A percentile compares a stretch with the other conserved stretches of the same genome.
Conservation (phyloP, 2,888 invertebrate genomes). For the Brachyptera putata region DNA sequence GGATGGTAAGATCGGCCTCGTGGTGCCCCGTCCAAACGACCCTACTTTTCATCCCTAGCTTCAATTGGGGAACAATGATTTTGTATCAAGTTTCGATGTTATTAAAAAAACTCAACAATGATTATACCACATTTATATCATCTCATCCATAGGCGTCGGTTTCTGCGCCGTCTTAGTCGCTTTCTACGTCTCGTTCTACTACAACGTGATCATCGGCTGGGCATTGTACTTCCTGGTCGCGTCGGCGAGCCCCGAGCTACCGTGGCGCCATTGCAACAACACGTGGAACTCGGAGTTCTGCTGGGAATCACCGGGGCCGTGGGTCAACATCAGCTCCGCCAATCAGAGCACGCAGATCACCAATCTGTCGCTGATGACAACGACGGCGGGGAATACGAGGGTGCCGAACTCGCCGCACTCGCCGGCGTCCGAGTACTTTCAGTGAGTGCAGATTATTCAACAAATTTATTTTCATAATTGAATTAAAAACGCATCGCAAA, state of each 20-base stretch:
- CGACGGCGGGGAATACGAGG: conserved; percentile 12
- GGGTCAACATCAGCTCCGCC: conserved; percentile 5
- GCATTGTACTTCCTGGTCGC: conserved; percentile 74
- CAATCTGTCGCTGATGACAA: conserved; percentile 15
- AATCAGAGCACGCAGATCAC: conserved; percentile 33
- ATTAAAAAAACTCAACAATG: too few species aligned
- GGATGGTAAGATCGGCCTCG: too few species aligned
- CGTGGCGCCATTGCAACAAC: conserved; percentile 79
- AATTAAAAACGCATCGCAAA: too few species aligned
- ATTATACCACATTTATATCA: too few species aligned
- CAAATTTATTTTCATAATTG: too few species aligned
- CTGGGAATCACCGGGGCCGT: conserved; percentile 48
- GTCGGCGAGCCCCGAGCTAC: conserved; percentile 63
- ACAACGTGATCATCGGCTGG: conserved; percentile 85
- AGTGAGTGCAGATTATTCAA: conserved; percentile 50
- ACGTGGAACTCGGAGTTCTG: conserved; percentile 74
- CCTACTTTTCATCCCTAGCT: too few species aligned
- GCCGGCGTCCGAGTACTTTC: conserved; percentile 74
- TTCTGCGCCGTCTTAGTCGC: conserved; percentile 76
- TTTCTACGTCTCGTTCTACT: conserved; percentile 76
- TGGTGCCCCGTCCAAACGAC: too few species aligned
- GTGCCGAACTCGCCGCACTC: conserved; percentile 47
- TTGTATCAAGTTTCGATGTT: too few species aligned
- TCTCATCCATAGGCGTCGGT: conserved; percentile 77
- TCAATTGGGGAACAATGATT: too few species aligned